A percentile compares a stretch with the other conserved stretches of the same genome.
These are phyloP conservation scores for Iphiclides podalirius DNA, from an alignment of 2,888 invertebrate genomes.

Conservation along the genomic window DNA sequence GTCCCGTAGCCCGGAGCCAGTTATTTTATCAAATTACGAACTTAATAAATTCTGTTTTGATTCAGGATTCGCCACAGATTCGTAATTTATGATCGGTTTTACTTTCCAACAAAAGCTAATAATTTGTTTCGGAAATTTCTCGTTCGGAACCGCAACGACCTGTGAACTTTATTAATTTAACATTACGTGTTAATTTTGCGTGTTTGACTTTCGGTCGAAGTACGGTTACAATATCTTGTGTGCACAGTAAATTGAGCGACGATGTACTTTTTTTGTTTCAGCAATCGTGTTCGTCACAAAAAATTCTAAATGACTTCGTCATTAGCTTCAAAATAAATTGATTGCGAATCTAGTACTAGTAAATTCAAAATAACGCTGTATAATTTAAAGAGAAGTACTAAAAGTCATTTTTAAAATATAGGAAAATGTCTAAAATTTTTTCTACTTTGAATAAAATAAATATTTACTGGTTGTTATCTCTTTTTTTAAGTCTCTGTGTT, in stretches of 20 bases:
- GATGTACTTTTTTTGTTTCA: conserved; percentile 3
- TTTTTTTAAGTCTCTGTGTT: too few species aligned
- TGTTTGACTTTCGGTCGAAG: conserved; percentile 38
- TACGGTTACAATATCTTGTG: conserved; percentile 25
- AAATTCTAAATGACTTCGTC: too few species aligned
- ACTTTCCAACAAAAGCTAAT: conserved; percentile 59
- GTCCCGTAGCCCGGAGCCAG: conserved; percentile 31
- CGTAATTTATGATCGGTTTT: conserved; percentile 64
- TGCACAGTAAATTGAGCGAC: conserved; percentile 14
- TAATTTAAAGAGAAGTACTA: too few species aligned
- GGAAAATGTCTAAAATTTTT: too few species aligned
- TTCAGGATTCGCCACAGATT: conserved; percentile 54
- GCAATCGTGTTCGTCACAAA: neutral
- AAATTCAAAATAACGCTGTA: too few species aligned
- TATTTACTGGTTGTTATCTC: too few species aligned
- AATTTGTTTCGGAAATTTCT: conserved; percentile 54
- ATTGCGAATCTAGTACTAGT: too few species aligned
- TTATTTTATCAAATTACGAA: conserved; percentile 54
- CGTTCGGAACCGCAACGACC: conserved; percentile 40
- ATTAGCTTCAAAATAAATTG: too few species aligned
- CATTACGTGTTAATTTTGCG: conserved; percentile 42
- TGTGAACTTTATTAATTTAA: conserved; percentile 50
- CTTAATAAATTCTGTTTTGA: conserved; percentile 57
- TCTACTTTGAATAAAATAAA: too few species aligned
- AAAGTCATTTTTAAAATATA: too few species aligned